A percentile compares a stretch with the other conserved stretches of the same genome.
These are phyloP conservation scores for Drosophila siamana DNA, from an alignment of 2,888 invertebrate genomes.

Conservation along the genomic window DNA sequence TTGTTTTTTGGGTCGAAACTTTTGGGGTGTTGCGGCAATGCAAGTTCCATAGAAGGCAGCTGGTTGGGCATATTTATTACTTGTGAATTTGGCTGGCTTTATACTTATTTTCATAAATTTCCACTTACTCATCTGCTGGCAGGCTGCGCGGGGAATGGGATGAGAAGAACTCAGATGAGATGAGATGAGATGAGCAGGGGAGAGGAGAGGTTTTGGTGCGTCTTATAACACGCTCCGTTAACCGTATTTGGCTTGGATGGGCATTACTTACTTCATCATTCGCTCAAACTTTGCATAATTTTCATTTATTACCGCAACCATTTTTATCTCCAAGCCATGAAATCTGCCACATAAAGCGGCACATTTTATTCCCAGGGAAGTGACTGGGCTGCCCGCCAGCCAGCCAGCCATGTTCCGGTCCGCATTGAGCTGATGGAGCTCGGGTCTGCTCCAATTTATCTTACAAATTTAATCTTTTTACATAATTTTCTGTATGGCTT, in stretches of 20 bases:
- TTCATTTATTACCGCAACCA: constrained; percentile 77
- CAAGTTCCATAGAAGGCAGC: constrained; percentile 52
- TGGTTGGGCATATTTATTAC: constrained; percentile 60
- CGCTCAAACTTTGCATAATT: constrained; percentile 78
- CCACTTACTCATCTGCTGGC: constrained; percentile 72
- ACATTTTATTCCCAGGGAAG: constrained; percentile 70
- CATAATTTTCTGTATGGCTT: constrained; percentile 77
- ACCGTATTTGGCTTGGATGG: constrained; percentile 69
- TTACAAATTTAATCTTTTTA: constrained; percentile 80
- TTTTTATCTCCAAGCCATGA: constrained; percentile 65
- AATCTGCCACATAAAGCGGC: constrained; percentile 60
- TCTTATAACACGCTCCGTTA: constrained; percentile 80
- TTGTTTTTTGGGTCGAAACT: constrained; percentile 42
- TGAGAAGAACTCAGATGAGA: too few relatives aligned
- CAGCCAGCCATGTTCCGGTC: constrained; percentile 45
- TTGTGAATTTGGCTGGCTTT: constrained; percentile 63
- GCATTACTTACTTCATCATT: constrained; percentile 77
- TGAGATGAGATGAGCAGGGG: constrained; percentile 9
- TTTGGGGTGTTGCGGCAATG: constrained; percentile 37
- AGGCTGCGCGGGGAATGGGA: background rate
- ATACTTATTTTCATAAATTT: constrained; percentile 73
- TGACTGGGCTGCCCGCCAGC: constrained; percentile 29
- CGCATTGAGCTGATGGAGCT: constrained; percentile 11
- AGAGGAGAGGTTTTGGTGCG: constrained; percentile 24
- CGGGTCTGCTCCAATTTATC: constrained; percentile 68